Percentiles rank a stretch among this genome's conserved stretches.
These are phyloP conservation scores for Apocrypta bakeri DNA, from an alignment of 1,140 invertebrate genomes.

Conservation along the genomic window DNA sequence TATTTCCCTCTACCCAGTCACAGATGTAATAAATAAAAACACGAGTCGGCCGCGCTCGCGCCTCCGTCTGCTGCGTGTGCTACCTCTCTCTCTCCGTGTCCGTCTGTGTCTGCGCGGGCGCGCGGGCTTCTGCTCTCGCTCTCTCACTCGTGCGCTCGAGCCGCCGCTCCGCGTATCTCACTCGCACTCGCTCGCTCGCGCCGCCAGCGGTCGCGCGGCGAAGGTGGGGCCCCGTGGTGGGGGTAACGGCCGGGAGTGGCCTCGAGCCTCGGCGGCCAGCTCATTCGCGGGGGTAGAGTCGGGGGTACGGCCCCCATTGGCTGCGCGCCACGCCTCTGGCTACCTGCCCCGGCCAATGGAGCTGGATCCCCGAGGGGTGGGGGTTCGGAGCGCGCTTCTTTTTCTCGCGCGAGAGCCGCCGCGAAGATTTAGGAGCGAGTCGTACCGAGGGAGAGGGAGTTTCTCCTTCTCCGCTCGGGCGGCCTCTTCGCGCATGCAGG, in stretches of 20 bases:
- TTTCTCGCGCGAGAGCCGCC: constrained; percentile 14
- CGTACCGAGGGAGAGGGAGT: constrained; percentile 12
- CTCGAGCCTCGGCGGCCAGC: constrained; percentile 56
- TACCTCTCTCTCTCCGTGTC: constrained; percentile 31
- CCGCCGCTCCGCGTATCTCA: not conserved
- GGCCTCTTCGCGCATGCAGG: constrained; percentile 16
- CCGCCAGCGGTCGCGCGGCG: constrained; percentile 37
- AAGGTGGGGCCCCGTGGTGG: constrained; percentile 69
- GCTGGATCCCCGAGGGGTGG: not conserved
- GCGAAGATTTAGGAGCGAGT: not conserved
- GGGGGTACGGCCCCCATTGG: not conserved
- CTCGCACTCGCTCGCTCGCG: constrained; percentile 3
- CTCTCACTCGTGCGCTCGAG: not conserved
- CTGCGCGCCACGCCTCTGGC: constrained; percentile 27
- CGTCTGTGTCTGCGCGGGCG: constrained; percentile 28
- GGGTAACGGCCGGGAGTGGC: constrained; percentile 62
- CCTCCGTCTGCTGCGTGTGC: constrained; percentile 3
- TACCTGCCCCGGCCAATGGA: constrained; percentile 53
- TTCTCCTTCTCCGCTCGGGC: constrained; percentile 17
- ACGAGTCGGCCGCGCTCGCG: constrained; percentile 57
- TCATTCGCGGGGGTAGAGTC: not conserved
- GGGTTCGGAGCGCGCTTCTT: constrained; percentile 19
- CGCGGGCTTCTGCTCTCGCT: constrained; percentile 3
- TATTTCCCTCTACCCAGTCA: constrained; percentile 77
- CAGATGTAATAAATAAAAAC: constrained; percentile 82